Conservation (phyloP, 2,797 vertebrate genomes). For the Chloroceryle inda region DNA sequence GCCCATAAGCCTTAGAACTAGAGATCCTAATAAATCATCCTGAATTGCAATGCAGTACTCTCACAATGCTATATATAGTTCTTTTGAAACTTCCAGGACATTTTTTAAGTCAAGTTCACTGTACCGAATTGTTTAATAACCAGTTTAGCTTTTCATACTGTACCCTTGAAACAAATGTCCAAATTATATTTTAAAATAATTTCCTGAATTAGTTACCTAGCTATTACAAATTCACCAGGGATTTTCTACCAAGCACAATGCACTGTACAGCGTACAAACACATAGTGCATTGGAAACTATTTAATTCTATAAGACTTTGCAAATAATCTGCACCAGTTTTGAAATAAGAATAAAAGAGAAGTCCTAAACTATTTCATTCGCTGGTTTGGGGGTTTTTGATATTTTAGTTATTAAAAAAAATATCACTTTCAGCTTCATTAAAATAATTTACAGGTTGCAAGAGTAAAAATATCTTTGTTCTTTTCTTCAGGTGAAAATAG, state of each 20-base stretch:
- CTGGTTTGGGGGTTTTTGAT: not conserved
- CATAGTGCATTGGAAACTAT: not conserved
- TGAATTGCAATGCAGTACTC: not conserved
- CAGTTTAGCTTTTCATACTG: not conserved
- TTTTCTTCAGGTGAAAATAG: not conserved
- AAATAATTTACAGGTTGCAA: not conserved
- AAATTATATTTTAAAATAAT: not conserved
- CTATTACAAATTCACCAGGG: not conserved
- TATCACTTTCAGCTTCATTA: rapidly evolving
- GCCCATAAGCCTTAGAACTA: conserved; percentile 27
- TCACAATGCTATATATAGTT: conserved; percentile 15
- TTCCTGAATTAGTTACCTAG: not conserved
- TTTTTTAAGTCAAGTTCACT: conserved; percentile 20
- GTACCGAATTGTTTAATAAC: conserved; percentile 12
- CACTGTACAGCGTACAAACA: not conserved
- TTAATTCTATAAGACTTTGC: not conserved
- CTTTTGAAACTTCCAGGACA: conserved; percentile 2
- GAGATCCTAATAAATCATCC: conserved; percentile 70
- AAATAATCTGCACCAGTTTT: not conserved
- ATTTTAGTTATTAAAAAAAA: not conserved
- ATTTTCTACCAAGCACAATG: not conserved
- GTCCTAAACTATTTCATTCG: not conserved
- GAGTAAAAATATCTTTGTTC: not conserved
- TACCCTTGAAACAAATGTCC: conserved; percentile 5
- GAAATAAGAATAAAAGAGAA: not conserved